These are phyloP conservation scores for Bombus confusus DNA, from an alignment of 1,140 invertebrate species.

Conservation along the genomic window DNA sequence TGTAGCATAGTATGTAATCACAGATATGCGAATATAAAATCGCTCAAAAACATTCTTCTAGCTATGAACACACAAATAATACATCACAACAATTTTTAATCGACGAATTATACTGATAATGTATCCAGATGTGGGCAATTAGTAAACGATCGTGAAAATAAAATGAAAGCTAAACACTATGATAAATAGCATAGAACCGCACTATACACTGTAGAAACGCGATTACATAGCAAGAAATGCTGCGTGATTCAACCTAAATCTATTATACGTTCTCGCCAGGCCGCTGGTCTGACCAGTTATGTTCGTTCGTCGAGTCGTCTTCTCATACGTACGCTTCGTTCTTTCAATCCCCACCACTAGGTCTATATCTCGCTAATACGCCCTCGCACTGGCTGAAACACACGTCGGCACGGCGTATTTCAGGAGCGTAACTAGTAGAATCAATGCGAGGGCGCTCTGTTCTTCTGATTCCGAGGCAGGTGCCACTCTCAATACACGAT, in stretches of 20 bases:
- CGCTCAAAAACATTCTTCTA: background rate
- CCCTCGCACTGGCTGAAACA: constrained; percentile 61
- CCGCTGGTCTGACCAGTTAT: constrained; percentile 62
- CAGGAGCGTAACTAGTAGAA: constrained; percentile 58
- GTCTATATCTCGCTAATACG: constrained; percentile 56
- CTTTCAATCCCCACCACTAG: constrained; percentile 39
- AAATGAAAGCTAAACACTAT: background rate
- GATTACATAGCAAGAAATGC: constrained; percentile 2
- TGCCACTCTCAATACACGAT: constrained; percentile 32
- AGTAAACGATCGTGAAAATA: background rate
- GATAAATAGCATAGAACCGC: background rate
- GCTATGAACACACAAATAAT: background rate
- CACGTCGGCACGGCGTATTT: constrained; percentile 59
- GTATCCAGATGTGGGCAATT: background rate
- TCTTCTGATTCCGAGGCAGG: constrained; percentile 27
- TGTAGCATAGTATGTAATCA: background rate
- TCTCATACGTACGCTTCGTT: constrained; percentile 44
- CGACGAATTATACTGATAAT: background rate
- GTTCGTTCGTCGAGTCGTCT: constrained; percentile 46
- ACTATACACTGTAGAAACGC: constrained; percentile 30
- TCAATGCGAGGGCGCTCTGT: constrained; percentile 34
- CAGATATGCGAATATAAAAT: background rate
- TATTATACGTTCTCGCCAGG: constrained; percentile 27
- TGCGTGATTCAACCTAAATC: constrained; percentile 3
- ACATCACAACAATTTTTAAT: background rate